Evolutionary conservation across 2,797 vertebrate genomes (phyloP), one percentile per base, ranked within the genome.

Genomic region (Platalea minor): DNA sequence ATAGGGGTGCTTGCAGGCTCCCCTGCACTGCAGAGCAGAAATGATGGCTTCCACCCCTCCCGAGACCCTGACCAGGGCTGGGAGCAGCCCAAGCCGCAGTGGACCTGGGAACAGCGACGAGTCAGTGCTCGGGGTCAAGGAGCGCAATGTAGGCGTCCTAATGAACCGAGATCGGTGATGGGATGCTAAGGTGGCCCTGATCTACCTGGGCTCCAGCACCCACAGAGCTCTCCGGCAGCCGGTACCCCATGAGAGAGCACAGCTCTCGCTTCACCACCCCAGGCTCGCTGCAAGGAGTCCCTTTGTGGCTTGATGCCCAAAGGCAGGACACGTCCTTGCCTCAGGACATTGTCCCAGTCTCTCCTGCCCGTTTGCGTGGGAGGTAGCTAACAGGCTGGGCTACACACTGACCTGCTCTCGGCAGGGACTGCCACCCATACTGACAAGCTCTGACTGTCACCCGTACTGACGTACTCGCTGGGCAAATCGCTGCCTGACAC

Each of bases 161-260:
- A 85, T 0, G 8, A 33, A 39, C 13, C 1, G 4, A 28, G 54
- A 60, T 31, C 3, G 1, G 21, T 21, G 26, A 43, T 10, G 18
- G 56, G 39, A 54, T 0, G 2, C 54, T 61, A 20, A 61, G 48
- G 48, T n/a, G 48, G 46, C 28, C 26, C 56, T 53, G 43, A 35
- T 24, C 48, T 31, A 37, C 57, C 37, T 13, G 46, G 67, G 37
- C 19, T 72, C 46, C 41, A 39, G 50, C 37, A 68, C 72, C 37
- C 54, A 18, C 35, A 35, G 33, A 76, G 20, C 20, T 67, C 45
- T 51, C 37, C 33, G 18, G 72, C 31, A 76, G 45, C 21, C 1
- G 3, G 53, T 11, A 29, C 35, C 29, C 54, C 6, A 3, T 6
- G 15, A 51, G 54, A 37, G 61, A 46, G 51, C 41, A 54, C 60